These are phyloP conservation scores for Pristis pectinata DNA, from an alignment of 2,797 vertebrate genomes.

Conservation along the genomic window DNA sequence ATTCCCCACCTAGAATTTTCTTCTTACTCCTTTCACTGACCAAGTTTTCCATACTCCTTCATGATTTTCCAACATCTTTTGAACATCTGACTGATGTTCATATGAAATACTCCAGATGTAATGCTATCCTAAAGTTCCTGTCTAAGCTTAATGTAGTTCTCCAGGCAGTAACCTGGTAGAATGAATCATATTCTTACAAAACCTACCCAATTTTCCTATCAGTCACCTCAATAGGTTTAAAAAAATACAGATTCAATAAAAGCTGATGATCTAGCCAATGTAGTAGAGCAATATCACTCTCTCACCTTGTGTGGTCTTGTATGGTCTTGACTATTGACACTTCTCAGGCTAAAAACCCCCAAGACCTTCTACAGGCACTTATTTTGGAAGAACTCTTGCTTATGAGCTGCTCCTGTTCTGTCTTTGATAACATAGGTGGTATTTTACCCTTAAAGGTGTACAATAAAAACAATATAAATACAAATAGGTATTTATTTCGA, in stretches of 20 bases:
- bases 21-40: background rate
- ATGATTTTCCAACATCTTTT: background rate
- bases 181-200: background rate
- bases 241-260: background rate
- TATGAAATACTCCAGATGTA: background rate
- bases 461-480: too few species aligned
- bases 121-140: background rate
- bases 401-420: too few species aligned
- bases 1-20: too few species aligned
- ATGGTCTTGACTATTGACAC: too few species aligned
- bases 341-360: too few species aligned
- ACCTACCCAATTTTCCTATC: background rate
- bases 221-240: background rate
- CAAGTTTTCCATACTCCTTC: background rate
- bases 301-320: background rate
- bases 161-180: background rate
- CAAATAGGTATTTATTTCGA: too few species aligned
- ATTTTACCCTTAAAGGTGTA: too few species aligned
- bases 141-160: background rate
- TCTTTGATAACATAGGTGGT: too few species aligned
- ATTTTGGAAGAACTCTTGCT: too few species aligned
- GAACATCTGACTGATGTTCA: too few species aligned
- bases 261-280: background rate
- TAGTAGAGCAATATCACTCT: background rate
- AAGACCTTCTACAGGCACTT: too few species aligned